phyloP scores from a whole-genome alignment of 2,797 vertebrate species.

The Dallia pectoralis region DNA sequence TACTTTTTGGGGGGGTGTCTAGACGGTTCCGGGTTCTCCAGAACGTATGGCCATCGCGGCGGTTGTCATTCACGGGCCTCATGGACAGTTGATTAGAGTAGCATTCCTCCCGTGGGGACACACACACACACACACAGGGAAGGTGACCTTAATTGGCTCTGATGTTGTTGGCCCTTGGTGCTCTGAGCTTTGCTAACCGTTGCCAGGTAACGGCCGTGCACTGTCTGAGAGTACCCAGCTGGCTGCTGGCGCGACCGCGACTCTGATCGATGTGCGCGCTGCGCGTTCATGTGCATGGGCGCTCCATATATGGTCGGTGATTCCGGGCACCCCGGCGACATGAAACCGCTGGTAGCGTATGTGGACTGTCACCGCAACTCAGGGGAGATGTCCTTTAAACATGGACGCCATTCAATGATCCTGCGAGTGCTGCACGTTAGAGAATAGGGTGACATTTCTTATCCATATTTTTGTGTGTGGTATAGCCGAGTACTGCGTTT shows the following conservation, averaged over 20 bases:
- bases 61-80: constrained; percentile 49
- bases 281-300: constrained; percentile 39
- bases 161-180: constrained; percentile 67
- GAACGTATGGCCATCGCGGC: constrained; percentile 10
- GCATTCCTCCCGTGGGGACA: constrained; percentile 55
- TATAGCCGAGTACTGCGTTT: constrained; percentile 30
- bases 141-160: constrained; percentile 71
- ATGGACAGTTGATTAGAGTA: constrained; percentile 63
- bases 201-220: constrained; percentile 68
- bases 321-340: constrained; percentile 55
- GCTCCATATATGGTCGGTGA: constrained; percentile 71
- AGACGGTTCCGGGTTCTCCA: neutral
- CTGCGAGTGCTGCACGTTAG: neutral
- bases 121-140: constrained; percentile 55
- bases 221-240: constrained; percentile 56
- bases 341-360: constrained; percentile 55
- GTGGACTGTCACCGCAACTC: constrained; percentile 32
- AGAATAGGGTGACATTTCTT: constrained; percentile 8
- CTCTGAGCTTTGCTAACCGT: constrained; percentile 56
- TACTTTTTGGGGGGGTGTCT: neutral
- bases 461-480: constrained; percentile 35
- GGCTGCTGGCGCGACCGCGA: constrained; percentile 49
- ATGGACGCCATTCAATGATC: constrained; percentile 18
- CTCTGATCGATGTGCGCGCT: constrained; percentile 52
- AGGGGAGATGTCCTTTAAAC: constrained; percentile 52